Conservation (phyloP, 2,888 invertebrate genomes). For the Drosophila mettleri region DNA sequence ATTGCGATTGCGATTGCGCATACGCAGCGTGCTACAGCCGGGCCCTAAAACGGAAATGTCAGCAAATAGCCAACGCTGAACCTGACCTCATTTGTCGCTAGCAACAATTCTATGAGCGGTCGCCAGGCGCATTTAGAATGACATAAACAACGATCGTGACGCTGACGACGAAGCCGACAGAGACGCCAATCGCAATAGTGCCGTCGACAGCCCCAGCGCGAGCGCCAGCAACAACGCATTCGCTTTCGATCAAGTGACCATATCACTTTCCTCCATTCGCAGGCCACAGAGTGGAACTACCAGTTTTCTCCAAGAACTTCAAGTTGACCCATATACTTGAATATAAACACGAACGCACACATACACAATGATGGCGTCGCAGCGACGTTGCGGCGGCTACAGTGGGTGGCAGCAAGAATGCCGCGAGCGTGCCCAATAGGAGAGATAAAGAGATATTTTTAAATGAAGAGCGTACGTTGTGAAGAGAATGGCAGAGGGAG, state of each 20-base stretch:
- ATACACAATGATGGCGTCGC: background rate
- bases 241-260: conserved; percentile 80
- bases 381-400: conserved; percentile 15
- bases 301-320: conserved; percentile 78
- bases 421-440: conserved; percentile 9
- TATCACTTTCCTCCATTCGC: conserved; percentile 75
- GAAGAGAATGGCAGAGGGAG: conserved; percentile 12
- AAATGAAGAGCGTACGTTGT: background rate
- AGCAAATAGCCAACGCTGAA: conserved; percentile 38
- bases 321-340: conserved; percentile 69
- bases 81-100: conserved; percentile 50
- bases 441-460: conserved; percentile 18
- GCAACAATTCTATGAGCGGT: conserved; percentile 36
- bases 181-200: conserved; percentile 7
- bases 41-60: conserved; percentile 31
- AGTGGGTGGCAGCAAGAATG: conserved; percentile 59
- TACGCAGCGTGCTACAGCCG: conserved; percentile 25
- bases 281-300: conserved; percentile 60
- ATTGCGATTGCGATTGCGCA: conserved; percentile 24
- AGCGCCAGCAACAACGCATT: conserved; percentile 47
- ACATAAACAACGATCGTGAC: conserved; percentile 40
- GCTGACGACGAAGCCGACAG: background rate
- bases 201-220: background rate
- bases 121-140: conserved; percentile 46
- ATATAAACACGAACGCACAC: conserved; percentile 12